Evolutionary conservation across 1,140 invertebrate genomes (phyloP), one percentile per base, ranked within the genome.

Genomic region (Drosophila ohnishii): DNA sequence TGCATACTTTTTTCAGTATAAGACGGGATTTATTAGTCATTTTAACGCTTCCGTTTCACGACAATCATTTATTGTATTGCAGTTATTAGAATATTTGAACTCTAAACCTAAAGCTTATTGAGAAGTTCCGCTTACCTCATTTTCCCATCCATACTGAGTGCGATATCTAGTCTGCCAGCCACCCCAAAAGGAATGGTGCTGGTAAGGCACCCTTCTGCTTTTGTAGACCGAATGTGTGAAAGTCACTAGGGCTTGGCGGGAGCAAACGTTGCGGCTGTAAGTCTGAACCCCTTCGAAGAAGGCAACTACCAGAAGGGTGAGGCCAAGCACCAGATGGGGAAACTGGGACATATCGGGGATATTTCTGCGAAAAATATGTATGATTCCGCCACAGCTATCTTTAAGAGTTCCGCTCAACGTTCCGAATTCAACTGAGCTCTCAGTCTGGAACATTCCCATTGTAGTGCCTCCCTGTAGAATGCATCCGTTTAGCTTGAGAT

Each of bases 371-470:
- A 58, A 42, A n/a, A 37, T 25, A 32, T 11, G n/a, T 39, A 14
- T n/a, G 14, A 39, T 34, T 56, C 34, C 3, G 10, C 5, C 16
- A 4, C 25, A 4, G 16, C 32, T 56, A 34, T 57, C 28, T 48
- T 14, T 35, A 37, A 47, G 34, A 16, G 32, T 58, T 34, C 65
- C 35, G 10, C 19, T 5, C 35, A 71, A 28, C 65, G 40, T 40
- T 71, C 19, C 30, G 22, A 70, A 35, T 40, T 25, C n/a, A 71
- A 70, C 65, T 71, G 65, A 58, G 34, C 42, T 58, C 40, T 48
- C 14, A 22, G 39, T 58, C 22, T 47, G 32, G 16, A 16, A 50
- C 7, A 5, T 32, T 32, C n/a, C 11, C 19, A 66, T n/a, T 50
- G 19, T n/a, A 11, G 28, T 51, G 7, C 0, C 61, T 25, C 19